Evolutionary conservation across 2,797 vertebrate genomes (phyloP).

Genomic region (Manis pentadactyla): DNA sequence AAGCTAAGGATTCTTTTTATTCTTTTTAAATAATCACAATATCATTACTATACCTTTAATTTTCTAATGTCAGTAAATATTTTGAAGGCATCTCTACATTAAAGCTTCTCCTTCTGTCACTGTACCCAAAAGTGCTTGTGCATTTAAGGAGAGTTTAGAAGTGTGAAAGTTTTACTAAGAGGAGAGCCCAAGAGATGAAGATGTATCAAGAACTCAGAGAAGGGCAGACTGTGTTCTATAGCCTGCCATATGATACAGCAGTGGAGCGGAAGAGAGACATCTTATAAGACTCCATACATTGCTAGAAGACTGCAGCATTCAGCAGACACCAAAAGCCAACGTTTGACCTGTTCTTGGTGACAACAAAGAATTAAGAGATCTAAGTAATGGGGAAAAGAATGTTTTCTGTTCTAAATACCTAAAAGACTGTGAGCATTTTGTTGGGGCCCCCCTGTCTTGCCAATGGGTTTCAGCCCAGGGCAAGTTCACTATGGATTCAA

Average conservation of each 20-base stretch:
- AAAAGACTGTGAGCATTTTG: background rate
- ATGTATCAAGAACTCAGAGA: background rate
- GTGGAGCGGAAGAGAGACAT: background rate
- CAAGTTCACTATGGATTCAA: too few species aligned
- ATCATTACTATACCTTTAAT: slow-evolving; percentile 23
- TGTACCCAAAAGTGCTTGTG: background rate
- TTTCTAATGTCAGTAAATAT: background rate
- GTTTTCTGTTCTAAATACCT: background rate
- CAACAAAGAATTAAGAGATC: background rate
- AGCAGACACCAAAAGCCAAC: background rate
- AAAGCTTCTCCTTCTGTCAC: background rate
- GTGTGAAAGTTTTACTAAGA: background rate
- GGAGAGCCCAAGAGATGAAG: background rate
- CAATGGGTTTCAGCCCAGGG: too few species aligned
- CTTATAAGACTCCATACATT: background rate
- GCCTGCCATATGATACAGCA: background rate
- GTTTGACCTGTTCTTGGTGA: background rate
- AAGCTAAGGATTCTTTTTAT: background rate
- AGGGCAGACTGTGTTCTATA: background rate
- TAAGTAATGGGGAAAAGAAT: background rate
- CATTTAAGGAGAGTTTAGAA: slow-evolving; percentile 1
- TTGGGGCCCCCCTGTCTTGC: background rate
- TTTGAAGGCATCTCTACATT: background rate
- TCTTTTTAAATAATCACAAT: background rate
- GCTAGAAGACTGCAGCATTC: background rate